A percentile compares a stretch with the other conserved stretches of the same genome.
Evolutionary conservation across 2,797 vertebrate species (phyloP).

Genomic region (Cynodonichthys magdalenae): DNA sequence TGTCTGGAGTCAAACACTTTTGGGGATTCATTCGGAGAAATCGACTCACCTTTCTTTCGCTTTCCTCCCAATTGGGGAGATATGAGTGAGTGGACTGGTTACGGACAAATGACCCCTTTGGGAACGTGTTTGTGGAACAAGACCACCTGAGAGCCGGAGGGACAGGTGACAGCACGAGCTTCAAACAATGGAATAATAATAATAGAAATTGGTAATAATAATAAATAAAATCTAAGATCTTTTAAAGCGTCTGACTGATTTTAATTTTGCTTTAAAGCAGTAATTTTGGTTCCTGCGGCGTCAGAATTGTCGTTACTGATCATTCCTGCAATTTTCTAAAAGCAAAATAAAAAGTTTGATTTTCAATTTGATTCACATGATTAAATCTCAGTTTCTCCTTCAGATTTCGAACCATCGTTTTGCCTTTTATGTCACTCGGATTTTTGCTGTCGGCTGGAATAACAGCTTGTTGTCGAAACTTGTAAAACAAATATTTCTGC

Average conservation of each 20-base stretch:
- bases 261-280: slow-evolving; percentile 59
- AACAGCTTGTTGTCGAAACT: not conserved
- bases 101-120: slow-evolving; percentile 48
- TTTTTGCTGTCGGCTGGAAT: not conserved
- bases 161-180: slow-evolving; percentile 41
- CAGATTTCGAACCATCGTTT: not conserved
- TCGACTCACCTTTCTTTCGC: slow-evolving; percentile 50
- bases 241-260: slow-evolving; percentile 47
- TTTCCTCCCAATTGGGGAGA: slow-evolving; percentile 30
- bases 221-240: slow-evolving; percentile 33
- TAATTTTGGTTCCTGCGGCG: slow-evolving; percentile 27
- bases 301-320: no score
- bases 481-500: not conserved
- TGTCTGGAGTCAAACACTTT: slow-evolving; percentile 51
- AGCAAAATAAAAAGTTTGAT: not conserved
- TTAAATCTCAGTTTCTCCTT: not conserved
- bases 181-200: slow-evolving; percentile 29
- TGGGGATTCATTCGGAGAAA: slow-evolving; percentile 52
- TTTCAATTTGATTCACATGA: not conserved
- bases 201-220: slow-evolving; percentile 9
- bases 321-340: slow-evolving; percentile 12
- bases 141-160: slow-evolving; percentile 31
- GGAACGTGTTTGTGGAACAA: slow-evolving; percentile 46
- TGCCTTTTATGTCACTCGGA: not conserved
- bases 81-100: slow-evolving; percentile 53